These are phyloP conservation scores for Ceramica pisi DNA, from an alignment of 2,888 invertebrate genomes.

Conservation along the genomic window DNA sequence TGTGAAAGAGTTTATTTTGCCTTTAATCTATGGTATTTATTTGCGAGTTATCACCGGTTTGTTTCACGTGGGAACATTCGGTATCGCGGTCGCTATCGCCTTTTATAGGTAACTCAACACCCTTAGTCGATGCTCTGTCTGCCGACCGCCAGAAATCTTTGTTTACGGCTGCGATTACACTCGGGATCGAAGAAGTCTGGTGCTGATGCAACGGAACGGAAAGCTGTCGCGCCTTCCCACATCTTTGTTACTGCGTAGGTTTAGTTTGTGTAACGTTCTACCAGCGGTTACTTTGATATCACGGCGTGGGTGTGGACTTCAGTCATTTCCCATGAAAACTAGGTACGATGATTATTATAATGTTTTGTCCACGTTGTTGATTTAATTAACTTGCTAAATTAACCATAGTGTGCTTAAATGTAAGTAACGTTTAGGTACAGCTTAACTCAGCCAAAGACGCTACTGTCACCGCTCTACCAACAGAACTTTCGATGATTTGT, in stretches of 20 bases:
- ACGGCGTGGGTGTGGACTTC: constrained; percentile 25
- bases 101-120: constrained; percentile 70
- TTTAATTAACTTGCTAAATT: not conserved
- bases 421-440: not conserved
- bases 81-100: constrained; percentile 64
- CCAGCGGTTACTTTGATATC: constrained; percentile 43
- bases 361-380: constrained; percentile 3
- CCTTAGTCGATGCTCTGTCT: constrained; percentile 72
- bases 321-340: constrained; percentile 31
- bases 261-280: constrained; percentile 34
- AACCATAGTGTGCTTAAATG: not conserved
- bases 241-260: constrained; percentile 49
- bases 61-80: constrained; percentile 74
- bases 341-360: constrained; percentile 11
- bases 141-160: constrained; percentile 66
- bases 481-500: not conserved
- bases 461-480: not conserved
- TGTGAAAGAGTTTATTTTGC: not conserved
- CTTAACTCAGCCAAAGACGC: not conserved
- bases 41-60: constrained; percentile 29
- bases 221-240: constrained; percentile 62
- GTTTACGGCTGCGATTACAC: constrained; percentile 66
- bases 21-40: constrained; percentile 12
- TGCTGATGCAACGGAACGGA: constrained; percentile 65
- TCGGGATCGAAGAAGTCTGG: constrained; percentile 60